Base-by-base conservation (phyloP, 2,888 invertebrate genomes). In the Mongoloraphidia duomilia region DNA sequence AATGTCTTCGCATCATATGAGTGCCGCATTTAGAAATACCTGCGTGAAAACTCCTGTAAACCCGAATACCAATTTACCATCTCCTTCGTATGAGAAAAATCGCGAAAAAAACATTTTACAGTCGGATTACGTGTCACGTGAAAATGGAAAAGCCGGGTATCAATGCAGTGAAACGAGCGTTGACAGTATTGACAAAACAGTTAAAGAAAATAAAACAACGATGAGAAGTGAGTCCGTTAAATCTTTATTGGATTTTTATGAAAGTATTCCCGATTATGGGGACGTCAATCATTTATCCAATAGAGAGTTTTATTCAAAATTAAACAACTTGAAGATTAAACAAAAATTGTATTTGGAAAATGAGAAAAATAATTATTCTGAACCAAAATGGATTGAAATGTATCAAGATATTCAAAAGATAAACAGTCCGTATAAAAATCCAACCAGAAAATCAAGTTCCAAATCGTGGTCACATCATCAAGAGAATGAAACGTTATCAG, bases 191-290 rank as follows among this genome's bases (percentile, higher is more conserved):
- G 12, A 37, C 11, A 8, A 26, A 9, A 45, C 11, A 36, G 13
- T 13, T 12, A 14, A 61, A 35, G 59, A 55, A 63, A 69, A 61
- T 62, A 68, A 61, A 60, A 66, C 61, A 66, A 69, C 52, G 58
- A 64, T 44, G 65, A 68, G 41, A 64, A 60, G 69, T 46, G 74
- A 76, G 45, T 71, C 76, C 38, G 66, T 76, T 43, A 68, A 69
- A 50, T 79, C 79, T 45, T 71, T 84, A 54, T 72, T 84, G 50
- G 79, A 84, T 51, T 85, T 87, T 64, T 79, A 82, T 56, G 77
- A 79, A 46, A 86, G 84, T 59, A 87, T 87, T 61, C 87, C 87
- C 49, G 85, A 87, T 61, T 87, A 87, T 55, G 76, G 76, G 50
- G 85, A 87, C 44, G 74, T 88, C 2, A 77, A 83, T 62, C 85